Conservation (phyloP, 2,888 invertebrate genomes). For the Dolomedes plantarius region DNA sequence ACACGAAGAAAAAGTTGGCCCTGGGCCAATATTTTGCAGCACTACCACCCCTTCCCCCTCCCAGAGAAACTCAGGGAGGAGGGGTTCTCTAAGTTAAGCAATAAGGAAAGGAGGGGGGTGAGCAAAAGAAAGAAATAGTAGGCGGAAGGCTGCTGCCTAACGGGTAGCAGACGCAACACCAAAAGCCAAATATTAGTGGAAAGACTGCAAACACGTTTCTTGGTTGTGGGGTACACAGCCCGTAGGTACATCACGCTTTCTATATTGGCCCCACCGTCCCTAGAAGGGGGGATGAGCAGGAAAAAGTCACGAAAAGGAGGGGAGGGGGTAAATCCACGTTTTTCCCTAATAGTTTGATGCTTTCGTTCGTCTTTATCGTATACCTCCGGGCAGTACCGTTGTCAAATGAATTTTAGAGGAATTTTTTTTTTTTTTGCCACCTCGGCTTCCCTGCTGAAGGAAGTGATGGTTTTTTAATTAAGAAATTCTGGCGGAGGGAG, state of each 20-base stretch:
- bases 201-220: slow-evolving; percentile 68
- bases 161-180: slow-evolving; percentile 60
- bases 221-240: slow-evolving; percentile 71
- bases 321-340: slow-evolving; percentile 44
- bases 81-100: slow-evolving; percentile 51
- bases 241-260: slow-evolving; percentile 54
- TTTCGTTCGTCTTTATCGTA: slow-evolving; percentile 57
- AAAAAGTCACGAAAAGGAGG: slow-evolving; percentile 50
- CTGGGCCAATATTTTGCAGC: slow-evolving; percentile 65
- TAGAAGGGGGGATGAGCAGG: slow-evolving; percentile 37
- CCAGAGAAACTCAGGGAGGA: slow-evolving; percentile 5
- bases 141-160: slow-evolving; percentile 28
- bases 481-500: slow-evolving; percentile 50
- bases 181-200: slow-evolving; percentile 72
- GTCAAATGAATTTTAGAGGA: slow-evolving; percentile 60
- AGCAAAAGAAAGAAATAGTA: slow-evolving; percentile 55
- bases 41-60: slow-evolving; percentile 1
- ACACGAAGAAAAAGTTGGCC: slow-evolving; percentile 66
- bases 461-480: slow-evolving; percentile 71
- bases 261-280: slow-evolving; percentile 70
- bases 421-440: slow-evolving; percentile 15
- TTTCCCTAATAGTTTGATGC: slow-evolving; percentile 58
- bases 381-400: slow-evolving; percentile 32
- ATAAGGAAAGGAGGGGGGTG: slow-evolving; percentile 55
- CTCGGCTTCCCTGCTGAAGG: slow-evolving; percentile 22